Conservation (phyloP, 1,140 invertebrate genomes). For the Bombus superbus region DNA sequence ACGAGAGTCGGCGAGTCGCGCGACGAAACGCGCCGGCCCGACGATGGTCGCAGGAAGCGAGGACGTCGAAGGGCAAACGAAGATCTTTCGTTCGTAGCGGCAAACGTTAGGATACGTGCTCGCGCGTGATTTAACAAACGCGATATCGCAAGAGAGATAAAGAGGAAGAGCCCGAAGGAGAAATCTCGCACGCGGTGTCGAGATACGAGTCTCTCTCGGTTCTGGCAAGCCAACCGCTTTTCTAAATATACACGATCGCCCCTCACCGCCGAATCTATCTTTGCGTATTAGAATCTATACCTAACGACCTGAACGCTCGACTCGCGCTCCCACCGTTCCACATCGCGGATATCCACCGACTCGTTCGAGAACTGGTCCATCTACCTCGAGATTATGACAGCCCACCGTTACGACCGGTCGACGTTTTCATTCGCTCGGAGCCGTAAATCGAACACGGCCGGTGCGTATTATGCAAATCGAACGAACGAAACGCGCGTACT, state of each 20-base stretch:
- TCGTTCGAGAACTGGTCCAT: constrained; percentile 18
- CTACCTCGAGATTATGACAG: neutral
- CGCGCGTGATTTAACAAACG: neutral
- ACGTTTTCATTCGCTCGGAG: fast-evolving
- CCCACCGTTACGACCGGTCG: neutral
- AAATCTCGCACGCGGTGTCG: constrained; percentile 58
- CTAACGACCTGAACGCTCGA: constrained; percentile 56
- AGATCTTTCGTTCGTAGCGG: neutral
- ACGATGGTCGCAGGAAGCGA: no score
- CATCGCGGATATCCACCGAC: constrained; percentile 15
- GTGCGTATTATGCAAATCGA: neutral
- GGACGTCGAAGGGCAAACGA: no score
- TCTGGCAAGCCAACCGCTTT: constrained; percentile 81
- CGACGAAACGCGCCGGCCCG: no score
- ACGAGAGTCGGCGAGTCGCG: no score
- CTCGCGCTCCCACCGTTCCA: constrained; percentile 56
- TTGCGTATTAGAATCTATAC: constrained; percentile 82
- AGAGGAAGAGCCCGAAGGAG: constrained; percentile 40
- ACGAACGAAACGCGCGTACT: neutral
- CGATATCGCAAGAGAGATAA: constrained; percentile 8
- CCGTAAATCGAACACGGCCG: neutral
- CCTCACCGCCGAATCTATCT: constrained; percentile 82
- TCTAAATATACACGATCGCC: constrained; percentile 82
- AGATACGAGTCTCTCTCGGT: constrained; percentile 72
- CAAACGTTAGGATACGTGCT: constrained; percentile 25